Evolutionary conservation across 1,140 invertebrate genomes (phyloP).

Genomic region (Acromyrmex charruanus): DNA sequence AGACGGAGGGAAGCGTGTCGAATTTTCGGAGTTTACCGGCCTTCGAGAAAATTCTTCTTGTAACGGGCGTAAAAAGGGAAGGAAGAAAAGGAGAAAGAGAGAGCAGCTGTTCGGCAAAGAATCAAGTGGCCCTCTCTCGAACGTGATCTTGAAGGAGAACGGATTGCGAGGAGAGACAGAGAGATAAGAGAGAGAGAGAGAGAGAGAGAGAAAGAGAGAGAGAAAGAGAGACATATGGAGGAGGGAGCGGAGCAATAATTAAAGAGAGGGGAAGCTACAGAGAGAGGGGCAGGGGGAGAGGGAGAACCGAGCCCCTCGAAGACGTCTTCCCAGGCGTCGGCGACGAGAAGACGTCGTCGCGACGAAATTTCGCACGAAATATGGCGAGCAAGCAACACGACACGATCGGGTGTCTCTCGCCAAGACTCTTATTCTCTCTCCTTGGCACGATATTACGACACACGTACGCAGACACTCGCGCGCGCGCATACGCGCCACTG

Average conservation of each 20-base stretch:
- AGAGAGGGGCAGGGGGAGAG: not conserved
- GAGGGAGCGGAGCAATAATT: not conserved
- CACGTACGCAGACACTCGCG: conserved; percentile 63
- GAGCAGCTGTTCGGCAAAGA: conserved; percentile 65
- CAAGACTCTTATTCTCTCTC: conserved; percentile 65
- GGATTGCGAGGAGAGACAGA: not conserved
- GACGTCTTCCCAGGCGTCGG: conserved; percentile 25
- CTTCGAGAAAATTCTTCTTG: conserved; percentile 23
- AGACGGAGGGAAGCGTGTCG: conserved; percentile 26
- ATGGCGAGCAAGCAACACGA: conserved; percentile 63
- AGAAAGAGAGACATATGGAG: not conserved
- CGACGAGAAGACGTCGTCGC: conserved; percentile 15
- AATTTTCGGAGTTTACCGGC: conserved; percentile 33
- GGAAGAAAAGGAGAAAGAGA: not conserved
- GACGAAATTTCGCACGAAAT: conserved; percentile 72
- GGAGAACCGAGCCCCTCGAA: not conserved
- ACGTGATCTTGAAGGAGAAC: conserved; percentile 43
- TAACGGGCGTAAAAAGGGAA: not conserved
- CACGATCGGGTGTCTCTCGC: conserved; percentile 67
- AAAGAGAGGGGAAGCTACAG: not conserved
- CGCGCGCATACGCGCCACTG: conserved; percentile 36
- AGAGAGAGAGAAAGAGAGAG: not conserved
- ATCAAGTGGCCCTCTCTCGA: conserved; percentile 52
- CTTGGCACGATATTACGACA: conserved; percentile 78
- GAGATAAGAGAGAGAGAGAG: conserved; percentile 1